These are phyloP conservation scores for Neosilurus hyrtlii DNA, from an alignment of 2,797 vertebrate genomes.

Conservation along the genomic window DNA sequence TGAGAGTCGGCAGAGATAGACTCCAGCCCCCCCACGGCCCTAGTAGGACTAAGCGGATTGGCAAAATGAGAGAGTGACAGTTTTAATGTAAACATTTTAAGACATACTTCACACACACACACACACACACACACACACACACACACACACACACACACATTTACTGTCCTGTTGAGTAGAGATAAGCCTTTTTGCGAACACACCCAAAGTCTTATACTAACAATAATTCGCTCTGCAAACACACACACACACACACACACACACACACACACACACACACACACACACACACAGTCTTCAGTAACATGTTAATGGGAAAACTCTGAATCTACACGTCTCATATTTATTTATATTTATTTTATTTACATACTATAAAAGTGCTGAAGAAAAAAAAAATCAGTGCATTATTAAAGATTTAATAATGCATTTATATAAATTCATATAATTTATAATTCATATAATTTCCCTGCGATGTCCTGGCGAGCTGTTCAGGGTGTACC, in stretches of 20 bases:
- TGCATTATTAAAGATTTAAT: not conserved
- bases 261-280: not conserved
- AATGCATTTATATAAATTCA: no score
- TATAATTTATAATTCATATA: no score
- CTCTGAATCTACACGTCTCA: not conserved
- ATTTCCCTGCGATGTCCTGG: no score
- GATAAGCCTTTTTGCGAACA: conserved; percentile 69
- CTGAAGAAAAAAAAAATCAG: not conserved
- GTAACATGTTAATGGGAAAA: not conserved
- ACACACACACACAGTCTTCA: not conserved
- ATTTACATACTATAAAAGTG: not conserved
- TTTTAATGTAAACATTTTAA: no score
- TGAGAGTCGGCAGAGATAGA: no score
- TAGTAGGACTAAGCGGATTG: no score
- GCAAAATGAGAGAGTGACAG: no score
- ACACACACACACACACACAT: conserved; percentile 1
- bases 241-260: not conserved
- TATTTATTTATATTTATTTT: no score
- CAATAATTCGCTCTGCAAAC: conserved; percentile 6
- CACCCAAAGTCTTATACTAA: conserved; percentile 62
- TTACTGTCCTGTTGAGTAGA: conserved; percentile 60
- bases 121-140: not conserved
- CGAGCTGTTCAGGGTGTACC: no score
- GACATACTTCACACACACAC: not conserved
- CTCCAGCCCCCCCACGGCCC: no score